Evolutionary conservation across 2,888 invertebrate genomes (phyloP).

Genomic region (Orchestes rusci): DNA sequence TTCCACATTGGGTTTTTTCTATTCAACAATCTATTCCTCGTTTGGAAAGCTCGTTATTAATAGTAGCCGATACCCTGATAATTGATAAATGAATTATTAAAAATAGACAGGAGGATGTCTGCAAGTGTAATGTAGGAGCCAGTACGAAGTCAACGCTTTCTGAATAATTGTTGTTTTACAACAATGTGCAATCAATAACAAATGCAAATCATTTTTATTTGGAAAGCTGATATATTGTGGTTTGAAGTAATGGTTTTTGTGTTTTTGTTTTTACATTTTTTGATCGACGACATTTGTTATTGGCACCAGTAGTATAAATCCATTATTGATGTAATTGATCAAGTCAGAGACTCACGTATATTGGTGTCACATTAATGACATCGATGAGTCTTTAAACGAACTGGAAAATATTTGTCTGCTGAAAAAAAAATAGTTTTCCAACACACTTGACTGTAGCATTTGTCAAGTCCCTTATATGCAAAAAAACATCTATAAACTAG

Average conservation of each 20-base stretch:
- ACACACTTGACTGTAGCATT: too few species aligned
- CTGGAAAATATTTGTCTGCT: too few species aligned
- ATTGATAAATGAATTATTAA: slow-evolving; percentile 21
- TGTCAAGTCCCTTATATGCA: too few species aligned
- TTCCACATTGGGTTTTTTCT: slow-evolving; percentile 18
- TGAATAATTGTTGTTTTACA: slow-evolving; percentile 8
- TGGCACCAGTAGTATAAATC: not conserved
- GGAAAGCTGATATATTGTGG: not conserved
- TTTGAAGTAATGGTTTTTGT: slow-evolving; percentile 1
- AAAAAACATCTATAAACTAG: too few species aligned
- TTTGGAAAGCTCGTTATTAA: slow-evolving; percentile 25
- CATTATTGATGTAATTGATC: too few species aligned
- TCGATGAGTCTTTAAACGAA: too few species aligned
- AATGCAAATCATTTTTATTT: slow-evolving; percentile 16
- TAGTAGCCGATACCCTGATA: slow-evolving; percentile 22
- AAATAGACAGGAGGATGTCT: slow-evolving; percentile 18
- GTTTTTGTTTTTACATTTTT: too few species aligned
- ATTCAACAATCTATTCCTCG: slow-evolving; percentile 23
- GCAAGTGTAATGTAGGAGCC: slow-evolving; percentile 25
- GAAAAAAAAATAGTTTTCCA: too few species aligned
- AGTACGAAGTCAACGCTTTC: slow-evolving; percentile 13
- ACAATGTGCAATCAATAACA: slow-evolving; percentile 15
- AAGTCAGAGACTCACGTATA: too few species aligned
- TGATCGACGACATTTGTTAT: not conserved
- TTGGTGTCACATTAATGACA: too few species aligned